phyloP scores from a whole-genome alignment of 2,113 vertebrate species.

The Psophia crepitans region DNA sequence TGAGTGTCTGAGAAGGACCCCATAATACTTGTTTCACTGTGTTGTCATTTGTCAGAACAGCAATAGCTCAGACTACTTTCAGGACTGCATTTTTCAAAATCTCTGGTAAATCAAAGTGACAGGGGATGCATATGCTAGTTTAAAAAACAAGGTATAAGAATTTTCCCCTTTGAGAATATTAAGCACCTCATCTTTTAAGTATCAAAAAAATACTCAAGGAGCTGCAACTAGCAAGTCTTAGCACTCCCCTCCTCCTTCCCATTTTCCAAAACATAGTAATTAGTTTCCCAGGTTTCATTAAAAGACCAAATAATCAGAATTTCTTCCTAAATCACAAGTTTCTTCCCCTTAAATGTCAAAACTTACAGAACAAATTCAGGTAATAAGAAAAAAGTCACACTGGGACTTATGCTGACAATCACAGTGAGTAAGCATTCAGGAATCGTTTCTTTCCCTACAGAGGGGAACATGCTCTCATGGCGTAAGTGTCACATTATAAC shows the following conservation, averaged over 20 bases:
- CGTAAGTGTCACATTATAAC: neutral
- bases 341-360: neutral
- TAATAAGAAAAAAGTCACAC: neutral
- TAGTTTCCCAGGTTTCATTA: neutral
- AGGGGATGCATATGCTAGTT: neutral
- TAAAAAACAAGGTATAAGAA: neutral
- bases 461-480: neutral
- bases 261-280: neutral
- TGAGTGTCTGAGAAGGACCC: neutral
- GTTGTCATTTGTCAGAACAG: neutral
- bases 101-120: neutral
- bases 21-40: neutral
- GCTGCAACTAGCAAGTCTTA: neutral
- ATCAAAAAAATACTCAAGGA: neutral
- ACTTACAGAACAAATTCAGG: neutral
- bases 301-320: neutral
- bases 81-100: neutral
- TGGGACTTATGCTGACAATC: neutral
- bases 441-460: neutral
- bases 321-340: neutral
- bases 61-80: neutral
- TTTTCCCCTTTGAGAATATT: neutral
- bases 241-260: fast-evolving
- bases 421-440: neutral
- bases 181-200: neutral